Evolutionary conservation across 2,797 vertebrate species (phyloP).

Genomic region (Falco columbarius): DNA sequence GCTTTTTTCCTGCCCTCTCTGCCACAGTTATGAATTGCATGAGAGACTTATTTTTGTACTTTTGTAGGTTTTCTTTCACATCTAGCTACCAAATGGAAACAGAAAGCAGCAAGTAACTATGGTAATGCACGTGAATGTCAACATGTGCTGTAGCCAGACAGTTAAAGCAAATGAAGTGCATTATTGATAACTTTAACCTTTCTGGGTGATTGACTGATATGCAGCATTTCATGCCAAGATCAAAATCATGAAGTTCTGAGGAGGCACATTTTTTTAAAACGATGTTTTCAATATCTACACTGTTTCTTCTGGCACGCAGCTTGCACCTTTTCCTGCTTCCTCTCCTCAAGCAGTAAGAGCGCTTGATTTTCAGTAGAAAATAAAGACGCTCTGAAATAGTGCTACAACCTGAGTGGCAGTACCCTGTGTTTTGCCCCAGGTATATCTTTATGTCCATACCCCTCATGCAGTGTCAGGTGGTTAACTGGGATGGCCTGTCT

Average conservation of each 20-base stretch:
- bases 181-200: neutral
- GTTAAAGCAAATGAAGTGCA: neutral
- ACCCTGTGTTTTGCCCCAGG: neutral
- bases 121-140: neutral
- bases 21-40: neutral
- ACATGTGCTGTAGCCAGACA: neutral
- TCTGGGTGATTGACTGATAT: neutral
- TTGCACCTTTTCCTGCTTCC: neutral
- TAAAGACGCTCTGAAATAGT: neutral
- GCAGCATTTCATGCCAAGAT: neutral
- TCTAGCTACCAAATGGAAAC: neutral
- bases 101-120: neutral
- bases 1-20: neutral
- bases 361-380: neutral
- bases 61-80: neutral
- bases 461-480: neutral
- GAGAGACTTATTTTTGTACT: neutral
- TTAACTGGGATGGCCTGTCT: neutral
- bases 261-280: neutral
- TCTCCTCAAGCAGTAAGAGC: neutral
- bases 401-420: neutral
- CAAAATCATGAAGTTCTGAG: neutral
- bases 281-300: neutral
- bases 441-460: neutral
- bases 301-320: neutral